A percentile compares a stretch with the other conserved stretches of the same genome.
These are phyloP conservation scores for Zapus hudsonius DNA, from an alignment of 2,113 vertebrate genomes.

Conservation along the genomic window DNA sequence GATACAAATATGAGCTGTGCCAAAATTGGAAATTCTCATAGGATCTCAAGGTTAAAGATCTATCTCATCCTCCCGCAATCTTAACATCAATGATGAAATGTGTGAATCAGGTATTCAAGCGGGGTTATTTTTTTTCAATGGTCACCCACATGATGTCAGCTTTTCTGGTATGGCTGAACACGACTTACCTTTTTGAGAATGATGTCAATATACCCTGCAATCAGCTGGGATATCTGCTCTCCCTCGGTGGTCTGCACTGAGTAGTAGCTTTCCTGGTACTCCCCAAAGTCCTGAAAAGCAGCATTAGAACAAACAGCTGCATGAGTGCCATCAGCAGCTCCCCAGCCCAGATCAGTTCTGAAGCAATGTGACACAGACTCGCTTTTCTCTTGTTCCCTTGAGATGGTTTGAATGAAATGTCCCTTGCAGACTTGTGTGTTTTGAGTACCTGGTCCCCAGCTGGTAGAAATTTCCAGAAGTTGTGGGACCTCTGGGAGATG, in stretches of 20 bases:
- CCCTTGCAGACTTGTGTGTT: too few relatives aligned
- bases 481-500: too few relatives aligned
- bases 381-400: not conserved
- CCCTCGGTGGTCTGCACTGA: constrained; percentile 99
- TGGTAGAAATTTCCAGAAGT: too few relatives aligned
- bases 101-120: not conserved
- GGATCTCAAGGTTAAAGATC: not conserved
- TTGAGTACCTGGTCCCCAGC: too few relatives aligned
- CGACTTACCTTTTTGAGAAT: constrained; percentile 96
- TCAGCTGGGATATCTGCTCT: constrained; percentile 98
- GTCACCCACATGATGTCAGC: not conserved
- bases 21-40: not conserved
- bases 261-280: constrained; percentile 99
- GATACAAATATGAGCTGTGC: not conserved
- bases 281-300: constrained; percentile 94
- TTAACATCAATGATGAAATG: not conserved
- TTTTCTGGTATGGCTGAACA: not conserved
- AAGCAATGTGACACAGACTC: not conserved
- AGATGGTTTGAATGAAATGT: too few relatives aligned
- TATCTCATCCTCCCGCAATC: not conserved
- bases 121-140: not conserved
- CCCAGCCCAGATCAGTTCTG: not conserved
- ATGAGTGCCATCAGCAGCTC: not conserved
- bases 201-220: constrained; percentile 99
- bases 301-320: not conserved